Conservation (phyloP, 2,113 vertebrate species). For the Danio rerio region DNA sequence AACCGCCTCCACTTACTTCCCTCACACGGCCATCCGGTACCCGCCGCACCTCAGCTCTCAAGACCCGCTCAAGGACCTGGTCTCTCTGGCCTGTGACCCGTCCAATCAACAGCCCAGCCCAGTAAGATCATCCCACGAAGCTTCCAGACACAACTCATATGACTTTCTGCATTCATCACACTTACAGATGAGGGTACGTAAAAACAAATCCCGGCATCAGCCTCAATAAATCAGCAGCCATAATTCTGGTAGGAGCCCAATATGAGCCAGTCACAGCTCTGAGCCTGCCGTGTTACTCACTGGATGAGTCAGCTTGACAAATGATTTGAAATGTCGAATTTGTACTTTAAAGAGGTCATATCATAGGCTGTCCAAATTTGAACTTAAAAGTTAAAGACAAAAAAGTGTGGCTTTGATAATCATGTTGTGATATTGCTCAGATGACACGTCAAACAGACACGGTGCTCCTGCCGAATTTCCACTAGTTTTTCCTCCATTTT, state of each 20-base stretch:
- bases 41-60: conserved; percentile 93
- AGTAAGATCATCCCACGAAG: conserved; percentile 76
- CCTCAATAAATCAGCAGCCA: not conserved
- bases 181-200: not conserved
- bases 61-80: conserved; percentile 95
- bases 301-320: not conserved
- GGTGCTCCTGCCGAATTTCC: no score
- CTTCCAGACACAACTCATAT: not conserved
- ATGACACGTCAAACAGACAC: no score
- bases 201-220: not conserved
- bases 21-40: conserved; percentile 94
- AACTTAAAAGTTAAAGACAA: no score
- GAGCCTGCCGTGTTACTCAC: conserved; percentile 35
- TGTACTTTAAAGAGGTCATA: not conserved
- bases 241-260: not conserved
- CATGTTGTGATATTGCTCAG: no score
- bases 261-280: conserved; percentile 40
- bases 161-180: not conserved
- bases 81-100: conserved; percentile 94
- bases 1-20: conserved; percentile 89
- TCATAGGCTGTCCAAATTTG: not conserved
- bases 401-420: no score
- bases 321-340: conserved; percentile 9
- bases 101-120: conserved; percentile 90
- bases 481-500: no score